Evolutionary conservation across 2,888 invertebrate species (phyloP), one percentile per base, ranked within the genome.

Genomic region (Ectropis crepuscularia): DNA sequence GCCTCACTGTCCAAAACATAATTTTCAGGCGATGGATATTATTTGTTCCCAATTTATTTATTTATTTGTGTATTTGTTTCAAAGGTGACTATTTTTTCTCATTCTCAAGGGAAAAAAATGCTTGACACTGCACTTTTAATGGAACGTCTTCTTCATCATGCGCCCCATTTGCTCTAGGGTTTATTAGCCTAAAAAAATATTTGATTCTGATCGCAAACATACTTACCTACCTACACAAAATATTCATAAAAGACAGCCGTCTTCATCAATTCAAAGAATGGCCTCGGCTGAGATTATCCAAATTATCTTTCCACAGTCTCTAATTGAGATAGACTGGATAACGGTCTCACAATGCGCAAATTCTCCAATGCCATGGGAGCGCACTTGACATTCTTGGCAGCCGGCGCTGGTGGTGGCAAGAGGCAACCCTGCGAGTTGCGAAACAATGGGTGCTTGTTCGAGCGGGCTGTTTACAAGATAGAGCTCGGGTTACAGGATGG

Each of bases 401-500:
- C 16, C 16, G 16, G 16, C 16, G 16, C 16, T 28, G 16, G 16
- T 11, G 47, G 6, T 47, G 57, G 47, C 67, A 67, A 60, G 6
- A 16, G 57, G 47, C 67, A 67, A 60, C 65, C 69, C 63, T 67
- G 57, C 39, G n/a, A 41, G 47, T 53, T n/a, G 39, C 12, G 42
- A 49, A 39, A 72, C 70, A 72, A 70, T 57, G 65, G 61, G 39
- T 36, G 62, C 59, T 61, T 65, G 63, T 71, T 2, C 1, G 67
- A 69, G 63, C 57, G 62, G 49, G 7, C 28, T 65, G 48, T 65
- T 67, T 63, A 67, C 66, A 65, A 64, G 66, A 57, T 55, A 49
- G 61, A 16, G 71, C 66, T 79, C 75, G 46, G n/a, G 62, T 79
- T 77, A 75, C 79, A 65, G 68, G 69, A 72, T 55, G 47, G 67